These are phyloP conservation scores for Heliconius melpomene DNA, from an alignment of 1,140 invertebrate genomes.

Conservation along the genomic window DNA sequence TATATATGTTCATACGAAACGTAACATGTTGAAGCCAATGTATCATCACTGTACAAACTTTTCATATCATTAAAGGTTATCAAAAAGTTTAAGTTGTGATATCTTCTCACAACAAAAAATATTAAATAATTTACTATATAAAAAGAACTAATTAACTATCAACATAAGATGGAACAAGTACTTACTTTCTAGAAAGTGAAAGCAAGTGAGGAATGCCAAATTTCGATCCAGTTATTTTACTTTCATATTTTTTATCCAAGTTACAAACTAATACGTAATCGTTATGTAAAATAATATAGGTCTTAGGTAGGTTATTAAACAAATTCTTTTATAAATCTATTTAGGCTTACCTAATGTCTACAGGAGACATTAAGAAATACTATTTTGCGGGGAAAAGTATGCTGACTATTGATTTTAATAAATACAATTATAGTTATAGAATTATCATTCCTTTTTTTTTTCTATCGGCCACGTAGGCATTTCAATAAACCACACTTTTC, in stretches of 20 bases:
- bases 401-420: too few relatives aligned
- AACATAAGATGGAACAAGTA: neutral
- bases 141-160: neutral
- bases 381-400: too few relatives aligned
- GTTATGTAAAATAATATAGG: too few relatives aligned
- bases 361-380: too few relatives aligned
- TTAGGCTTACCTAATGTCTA: too few relatives aligned
- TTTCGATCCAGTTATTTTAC: conserved; percentile 10
- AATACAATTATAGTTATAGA: too few relatives aligned
- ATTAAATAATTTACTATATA: neutral
- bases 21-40: neutral
- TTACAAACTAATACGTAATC: neutral
- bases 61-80: conserved; percentile 3
- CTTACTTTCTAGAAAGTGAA: conserved; percentile 9
- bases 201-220: neutral
- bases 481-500: too few relatives aligned
- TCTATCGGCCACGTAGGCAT: too few relatives aligned
- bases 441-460: too few relatives aligned
- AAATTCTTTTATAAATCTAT: too few relatives aligned
- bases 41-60: neutral
- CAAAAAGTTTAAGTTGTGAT: neutral
- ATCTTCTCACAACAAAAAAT: neutral
- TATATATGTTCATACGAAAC: neutral
- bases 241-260: neutral
- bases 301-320: too few relatives aligned